Conservation (phyloP, 2,888 invertebrate genomes). For the Tipula helvola region DNA sequence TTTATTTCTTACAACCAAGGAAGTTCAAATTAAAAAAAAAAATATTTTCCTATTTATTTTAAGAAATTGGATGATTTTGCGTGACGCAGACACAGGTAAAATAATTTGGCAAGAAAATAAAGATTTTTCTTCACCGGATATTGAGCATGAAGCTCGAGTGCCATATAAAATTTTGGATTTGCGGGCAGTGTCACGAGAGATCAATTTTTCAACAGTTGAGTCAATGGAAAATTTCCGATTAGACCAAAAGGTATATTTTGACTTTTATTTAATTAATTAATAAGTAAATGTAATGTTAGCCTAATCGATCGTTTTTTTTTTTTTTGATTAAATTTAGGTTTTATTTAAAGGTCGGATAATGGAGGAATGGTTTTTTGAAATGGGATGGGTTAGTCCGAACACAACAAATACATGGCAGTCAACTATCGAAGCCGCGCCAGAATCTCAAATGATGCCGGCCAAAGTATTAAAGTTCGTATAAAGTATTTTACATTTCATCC, state of each 20-base stretch:
- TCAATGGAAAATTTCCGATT: conserved; percentile 91
- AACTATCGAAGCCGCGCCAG: conserved; percentile 95
- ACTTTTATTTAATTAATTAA: neutral
- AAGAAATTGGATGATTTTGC: conserved; percentile 89
- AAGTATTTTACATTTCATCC: neutral
- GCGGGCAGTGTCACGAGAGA: conserved; percentile 68
- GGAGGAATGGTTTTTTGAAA: conserved; percentile 99
- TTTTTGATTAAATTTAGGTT: conserved; percentile 33
- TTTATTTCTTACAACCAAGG: neutral
- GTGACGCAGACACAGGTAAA: conserved; percentile 89
- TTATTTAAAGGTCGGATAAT: conserved; percentile 79
- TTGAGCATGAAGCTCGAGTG: conserved; percentile 93
- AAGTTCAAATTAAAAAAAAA: neutral
- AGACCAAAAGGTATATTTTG: conserved; percentile 56
- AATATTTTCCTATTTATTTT: conserved; percentile 10
- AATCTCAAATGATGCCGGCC: conserved; percentile 99
- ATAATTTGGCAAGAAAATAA: conserved; percentile 95
- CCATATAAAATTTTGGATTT: conserved; percentile 95
- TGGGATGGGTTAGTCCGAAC: conserved; percentile 96
- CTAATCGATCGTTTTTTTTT: conserved; percentile 5
- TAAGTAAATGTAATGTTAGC: neutral
- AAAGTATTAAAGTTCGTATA: conserved; percentile 75
- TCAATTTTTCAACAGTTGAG: conserved; percentile 83
- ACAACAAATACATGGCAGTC: conserved; percentile 99
- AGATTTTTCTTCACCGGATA: conserved; percentile 78